Base-by-base conservation (phyloP, 2,888 invertebrate genomes). In the Endotricha flammealis region DNA sequence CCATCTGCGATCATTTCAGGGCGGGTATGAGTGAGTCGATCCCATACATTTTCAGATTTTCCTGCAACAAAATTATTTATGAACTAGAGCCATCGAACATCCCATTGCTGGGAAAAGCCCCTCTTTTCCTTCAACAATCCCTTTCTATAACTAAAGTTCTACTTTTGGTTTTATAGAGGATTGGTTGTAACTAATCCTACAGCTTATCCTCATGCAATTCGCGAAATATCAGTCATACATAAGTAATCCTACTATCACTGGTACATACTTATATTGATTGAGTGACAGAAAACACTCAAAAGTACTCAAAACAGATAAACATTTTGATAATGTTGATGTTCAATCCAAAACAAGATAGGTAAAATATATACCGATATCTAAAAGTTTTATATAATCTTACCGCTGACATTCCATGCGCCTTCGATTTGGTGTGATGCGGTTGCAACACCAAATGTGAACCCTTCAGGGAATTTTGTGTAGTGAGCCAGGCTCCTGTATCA, bases 11-110 rank as follows among this genome's bases (percentile, higher is more conserved):
- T 88, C 69, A 89, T 85, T 38, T 91, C 90, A 0, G 90, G 88
- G 12, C 74, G 71, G 0, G 82, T 80, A 54, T 88, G 88, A 0
- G 78, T 71, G 39, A 87, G 72, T 13, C 73, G 75, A 54, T 91
- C 91, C 90, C 90, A 91, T 8, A 90, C 87, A 71, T 88, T 92
- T 70, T 89, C 88, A 0, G 89, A 86, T 69, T 91, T 91, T 12
- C 90, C 92, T 91, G 48, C 8, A 58, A 53, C 14, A 12, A 2
- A 27, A n/a, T 24, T 5, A 12, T 12, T 31, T n/a, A 32, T 9
- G n/a, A 27, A 7, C 4, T 8, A 12, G 16, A 16, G 4, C 16
- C 16, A n/a, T n/a, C n/a, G n/a, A n/a, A n/a, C n/a, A n/a, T n/a
- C n/a, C n/a, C n/a, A n/a, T n/a, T n/a, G n/a, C n/a, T n/a, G n/a